Evolutionary conservation across 2,113 vertebrate genomes (phyloP), one percentile per base, ranked within the genome.

Genomic region (Peromyscus californicus): DNA sequence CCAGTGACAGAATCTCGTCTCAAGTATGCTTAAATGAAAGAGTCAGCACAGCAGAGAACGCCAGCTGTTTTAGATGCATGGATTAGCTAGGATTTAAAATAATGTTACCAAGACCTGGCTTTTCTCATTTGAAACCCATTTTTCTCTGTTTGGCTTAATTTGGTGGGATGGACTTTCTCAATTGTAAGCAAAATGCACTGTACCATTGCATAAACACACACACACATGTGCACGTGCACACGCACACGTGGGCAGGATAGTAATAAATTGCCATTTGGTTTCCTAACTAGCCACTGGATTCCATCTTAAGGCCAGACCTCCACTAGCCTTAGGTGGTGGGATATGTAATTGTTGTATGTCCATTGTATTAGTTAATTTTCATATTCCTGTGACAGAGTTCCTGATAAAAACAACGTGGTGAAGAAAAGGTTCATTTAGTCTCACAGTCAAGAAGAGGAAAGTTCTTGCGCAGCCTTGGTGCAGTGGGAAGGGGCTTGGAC

Each of bases 61-160:
- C 39, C 5, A n/a, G 29, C 17, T 29, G 31, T 33, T 85, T 85
- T 45, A 65, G 67, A 78, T 79, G 78, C 39, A n/a, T 33, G 36
- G 86, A 93, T 70, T 57, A 97, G 69, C 36, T 2, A 87, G 13
- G 63, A 63, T 22, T 96, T 57, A 83, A 91, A 89, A 74, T 48
- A 54, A 67, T 45, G 5, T 87, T 72, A 61, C 42, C 17, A 76
- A 94, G 65, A n/a, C 29, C 36, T 36, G 67, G 45, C 19, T 87
- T 87, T 93, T 94, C 59, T 88, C 10, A 48, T 74, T 78, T 91
- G 42, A 89, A 82, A 93, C 57, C 12, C 29, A 33, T 78, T 89
- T 82, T 31, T 88, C 17, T 91, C 54, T 91, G 4, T 69, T 90
- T 90, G 85, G 31, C n/a, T 85, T 91, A 70, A 83, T 51, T 93